Conservation (phyloP, 2,888 invertebrate species). For the Ametastegia equiseti region DNA sequence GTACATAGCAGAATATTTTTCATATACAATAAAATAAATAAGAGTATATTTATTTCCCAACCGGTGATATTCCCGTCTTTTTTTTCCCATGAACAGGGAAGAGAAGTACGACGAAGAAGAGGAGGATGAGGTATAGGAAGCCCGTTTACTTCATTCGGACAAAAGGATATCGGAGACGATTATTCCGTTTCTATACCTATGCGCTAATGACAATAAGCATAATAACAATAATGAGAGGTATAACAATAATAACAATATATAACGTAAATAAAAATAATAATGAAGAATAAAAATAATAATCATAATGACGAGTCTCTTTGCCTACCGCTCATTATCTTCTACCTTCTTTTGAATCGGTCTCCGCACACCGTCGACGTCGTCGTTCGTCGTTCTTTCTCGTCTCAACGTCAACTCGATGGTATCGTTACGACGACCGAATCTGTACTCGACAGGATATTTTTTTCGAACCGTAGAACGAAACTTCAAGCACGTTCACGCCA, state of each 20-base stretch:
- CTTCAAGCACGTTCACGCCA: constrained; percentile 2
- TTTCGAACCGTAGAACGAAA: not conserved
- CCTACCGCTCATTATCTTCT: constrained; percentile 63
- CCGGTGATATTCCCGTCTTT: too few species aligned
- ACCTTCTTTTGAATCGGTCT: constrained; percentile 60
- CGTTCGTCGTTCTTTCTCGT: too few species aligned
- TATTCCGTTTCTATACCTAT: constrained; percentile 68
- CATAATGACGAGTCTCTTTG: constrained; percentile 54
- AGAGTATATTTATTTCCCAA: too few species aligned
- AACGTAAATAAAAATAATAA: constrained; percentile 21
- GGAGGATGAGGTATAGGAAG: constrained; percentile 29
- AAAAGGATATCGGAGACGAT: constrained; percentile 62
- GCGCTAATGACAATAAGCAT: constrained; percentile 69
- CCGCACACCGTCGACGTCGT: constrained; percentile 14
- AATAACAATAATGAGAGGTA: constrained; percentile 54
- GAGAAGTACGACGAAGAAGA: not conserved
- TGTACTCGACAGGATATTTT: constrained; percentile 22
- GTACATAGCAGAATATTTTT: too few species aligned
- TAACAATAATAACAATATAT: constrained; percentile 7
- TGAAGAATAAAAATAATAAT: constrained; percentile 46
- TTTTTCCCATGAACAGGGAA: too few species aligned
- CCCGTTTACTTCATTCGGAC: constrained; percentile 56
- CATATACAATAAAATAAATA: too few species aligned
- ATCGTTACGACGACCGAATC: constrained; percentile 60
- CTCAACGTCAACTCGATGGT: constrained; percentile 56